Evolutionary conservation across 2,797 vertebrate species (phyloP).

Genomic region (Chelon auratus): DNA sequence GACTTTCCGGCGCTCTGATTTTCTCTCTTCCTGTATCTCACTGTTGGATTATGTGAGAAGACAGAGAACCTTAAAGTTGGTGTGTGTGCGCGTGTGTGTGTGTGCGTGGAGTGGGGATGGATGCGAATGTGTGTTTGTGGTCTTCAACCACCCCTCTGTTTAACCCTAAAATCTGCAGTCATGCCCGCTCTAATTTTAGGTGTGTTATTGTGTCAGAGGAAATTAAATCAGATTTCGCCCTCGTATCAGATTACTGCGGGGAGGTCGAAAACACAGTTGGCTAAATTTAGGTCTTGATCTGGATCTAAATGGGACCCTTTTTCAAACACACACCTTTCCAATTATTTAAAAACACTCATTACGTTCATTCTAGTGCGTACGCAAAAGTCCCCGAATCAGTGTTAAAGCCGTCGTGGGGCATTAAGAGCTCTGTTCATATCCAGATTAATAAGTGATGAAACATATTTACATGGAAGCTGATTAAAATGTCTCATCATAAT

Average conservation of each 20-base stretch:
- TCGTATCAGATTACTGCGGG: not conserved
- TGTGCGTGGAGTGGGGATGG: not conserved
- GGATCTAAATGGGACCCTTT: no score
- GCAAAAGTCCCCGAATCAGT: conserved; percentile 3
- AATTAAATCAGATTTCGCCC: conserved; percentile 25
- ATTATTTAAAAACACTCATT: conserved; percentile 11
- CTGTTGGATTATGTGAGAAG: conserved; percentile 43
- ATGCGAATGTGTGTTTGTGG: conserved; percentile 26
- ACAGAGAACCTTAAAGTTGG: conserved; percentile 22
- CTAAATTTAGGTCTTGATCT: conserved; percentile 1
- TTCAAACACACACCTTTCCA: no score
- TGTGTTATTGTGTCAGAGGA: conserved; percentile 11
- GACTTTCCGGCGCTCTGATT: conserved; percentile 9
- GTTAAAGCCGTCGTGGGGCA: conserved; percentile 13
- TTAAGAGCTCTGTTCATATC: conserved; percentile 10
- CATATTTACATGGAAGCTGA: conserved; percentile 45
- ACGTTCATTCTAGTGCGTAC: not conserved
- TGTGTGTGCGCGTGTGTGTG: not conserved
- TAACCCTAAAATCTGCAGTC: conserved; percentile 33
- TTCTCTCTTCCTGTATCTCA: conserved; percentile 26
- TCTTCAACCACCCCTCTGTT: conserved; percentile 38
- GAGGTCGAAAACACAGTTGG: no score
- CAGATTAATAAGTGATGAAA: conserved; percentile 27
- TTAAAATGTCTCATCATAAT: conserved; percentile 58
- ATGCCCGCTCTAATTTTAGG: not conserved